These are phyloP conservation scores for Alfaro cultratus DNA, from an alignment of 2,797 vertebrate genomes.

Conservation along the genomic window DNA sequence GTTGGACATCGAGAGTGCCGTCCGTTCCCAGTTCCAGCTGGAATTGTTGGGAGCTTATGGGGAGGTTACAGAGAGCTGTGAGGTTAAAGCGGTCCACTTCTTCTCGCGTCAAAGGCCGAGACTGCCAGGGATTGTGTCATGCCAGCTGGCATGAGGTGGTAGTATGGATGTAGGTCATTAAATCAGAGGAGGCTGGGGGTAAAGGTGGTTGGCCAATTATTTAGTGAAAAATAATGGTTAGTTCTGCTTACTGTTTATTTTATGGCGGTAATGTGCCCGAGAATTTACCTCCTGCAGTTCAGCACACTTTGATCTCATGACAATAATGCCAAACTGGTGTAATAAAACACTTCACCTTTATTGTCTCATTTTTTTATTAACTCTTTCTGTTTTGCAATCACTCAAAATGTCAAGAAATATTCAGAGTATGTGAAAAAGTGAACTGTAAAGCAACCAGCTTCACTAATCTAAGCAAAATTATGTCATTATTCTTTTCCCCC, in stretches of 20 bases:
- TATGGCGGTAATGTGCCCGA: slow-evolving; percentile 73
- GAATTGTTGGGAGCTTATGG: slow-evolving; percentile 69
- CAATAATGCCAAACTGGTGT: slow-evolving; percentile 70
- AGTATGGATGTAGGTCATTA: slow-evolving; percentile 81
- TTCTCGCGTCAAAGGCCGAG: slow-evolving; percentile 60
- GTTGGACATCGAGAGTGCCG: slow-evolving; percentile 65
- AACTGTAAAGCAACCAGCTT: neutral
- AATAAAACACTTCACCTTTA: slow-evolving; percentile 49
- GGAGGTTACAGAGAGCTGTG: slow-evolving; percentile 69
- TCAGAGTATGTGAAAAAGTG: neutral
- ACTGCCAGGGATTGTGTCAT: slow-evolving; percentile 53
- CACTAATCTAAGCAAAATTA: slow-evolving; percentile 1
- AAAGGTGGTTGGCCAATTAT: slow-evolving; percentile 77
- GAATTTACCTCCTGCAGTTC: slow-evolving; percentile 64
- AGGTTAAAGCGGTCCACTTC: slow-evolving; percentile 77
- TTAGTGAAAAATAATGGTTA: slow-evolving; percentile 79
- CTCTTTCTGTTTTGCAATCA: neutral
- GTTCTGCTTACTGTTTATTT: slow-evolving; percentile 74
- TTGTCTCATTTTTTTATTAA: slow-evolving; percentile 45
- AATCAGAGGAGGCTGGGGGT: slow-evolving; percentile 76
- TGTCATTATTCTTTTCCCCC: neutral
- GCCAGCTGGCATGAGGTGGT: slow-evolving; percentile 75
- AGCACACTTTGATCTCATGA: slow-evolving; percentile 69
- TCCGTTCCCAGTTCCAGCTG: slow-evolving; percentile 68
- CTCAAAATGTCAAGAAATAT: neutral